Evolutionary conservation across 2,888 invertebrate species (phyloP).

Genomic region (Hemicrepidius hirtus): DNA sequence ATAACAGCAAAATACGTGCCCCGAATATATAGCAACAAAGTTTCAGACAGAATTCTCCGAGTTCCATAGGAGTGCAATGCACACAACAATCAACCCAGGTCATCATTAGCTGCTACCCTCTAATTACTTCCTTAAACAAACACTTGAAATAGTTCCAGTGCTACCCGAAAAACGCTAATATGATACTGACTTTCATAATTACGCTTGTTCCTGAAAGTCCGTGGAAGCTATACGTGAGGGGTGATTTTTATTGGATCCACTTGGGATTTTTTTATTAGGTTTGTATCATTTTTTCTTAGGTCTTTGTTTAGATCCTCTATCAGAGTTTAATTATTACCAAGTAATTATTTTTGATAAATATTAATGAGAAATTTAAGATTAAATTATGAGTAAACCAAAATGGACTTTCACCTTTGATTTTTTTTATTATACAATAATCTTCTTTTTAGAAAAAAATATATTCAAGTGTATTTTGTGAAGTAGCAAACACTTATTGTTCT

Average conservation of each 20-base stretch:
- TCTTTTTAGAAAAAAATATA: no score
- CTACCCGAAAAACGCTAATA: conserved; percentile 55
- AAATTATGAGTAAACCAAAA: no score
- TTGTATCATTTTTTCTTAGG: not conserved
- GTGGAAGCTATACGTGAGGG: conserved; percentile 52
- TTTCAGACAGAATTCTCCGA: conserved; percentile 44
- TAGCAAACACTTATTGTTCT: no score
- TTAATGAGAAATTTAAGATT: no score
- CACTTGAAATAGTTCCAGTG: conserved; percentile 56
- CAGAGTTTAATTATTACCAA: no score
- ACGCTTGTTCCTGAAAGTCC: conserved; percentile 50
- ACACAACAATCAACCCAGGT: conserved; percentile 59
- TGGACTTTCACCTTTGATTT: no score
- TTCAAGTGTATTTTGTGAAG: no score
- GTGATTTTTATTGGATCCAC: conserved; percentile 53
- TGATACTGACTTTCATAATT: conserved; percentile 57
- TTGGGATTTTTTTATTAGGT: not conserved
- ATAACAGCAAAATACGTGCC: conserved; percentile 56
- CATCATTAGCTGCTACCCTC: conserved; percentile 59
- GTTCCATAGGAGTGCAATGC: conserved; percentile 51
- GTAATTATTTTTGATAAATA: no score
- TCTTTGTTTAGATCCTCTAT: no score
- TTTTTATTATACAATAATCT: no score
- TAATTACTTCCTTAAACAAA: conserved; percentile 61
- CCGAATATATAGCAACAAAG: conserved; percentile 49